phyloP scores from a whole-genome alignment of 2,888 invertebrate genomes.

The Lochmaea capreae region DNA sequence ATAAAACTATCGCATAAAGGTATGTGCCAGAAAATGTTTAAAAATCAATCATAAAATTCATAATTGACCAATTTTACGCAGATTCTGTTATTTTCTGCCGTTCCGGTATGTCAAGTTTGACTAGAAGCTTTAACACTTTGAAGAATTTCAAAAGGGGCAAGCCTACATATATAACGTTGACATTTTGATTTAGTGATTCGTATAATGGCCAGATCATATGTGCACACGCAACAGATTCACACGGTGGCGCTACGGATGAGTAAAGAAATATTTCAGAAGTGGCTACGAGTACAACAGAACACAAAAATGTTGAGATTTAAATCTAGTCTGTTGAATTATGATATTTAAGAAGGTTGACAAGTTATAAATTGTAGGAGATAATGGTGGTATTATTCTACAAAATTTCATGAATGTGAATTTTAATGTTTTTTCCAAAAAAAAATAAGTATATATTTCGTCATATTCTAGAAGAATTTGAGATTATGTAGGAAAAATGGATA shows the following conservation, averaged over 20 bases:
- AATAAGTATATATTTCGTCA: too few relatives aligned
- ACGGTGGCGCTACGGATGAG: slow-evolving; percentile 45
- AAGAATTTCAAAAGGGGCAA: slow-evolving; percentile 32
- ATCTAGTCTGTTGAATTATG: too few relatives aligned
- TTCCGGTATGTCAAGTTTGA: slow-evolving; percentile 33
- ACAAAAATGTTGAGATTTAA: not conserved
- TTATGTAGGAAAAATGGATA: too few relatives aligned
- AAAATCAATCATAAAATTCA: slow-evolving; percentile 12
- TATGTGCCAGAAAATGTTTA: not conserved
- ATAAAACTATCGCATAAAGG: not conserved
- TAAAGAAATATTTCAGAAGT: slow-evolving; percentile 26
- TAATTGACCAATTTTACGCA: slow-evolving; percentile 46
- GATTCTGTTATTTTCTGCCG: slow-evolving; percentile 30
- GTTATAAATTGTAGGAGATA: not conserved
- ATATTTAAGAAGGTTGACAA: not conserved
- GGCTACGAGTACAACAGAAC: slow-evolving; percentile 19
- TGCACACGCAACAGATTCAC: slow-evolving; percentile 44
- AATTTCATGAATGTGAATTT: too few relatives aligned
- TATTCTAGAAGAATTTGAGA: too few relatives aligned
- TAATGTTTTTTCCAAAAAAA: too few relatives aligned
- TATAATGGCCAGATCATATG: slow-evolving; percentile 13
- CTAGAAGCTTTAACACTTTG: slow-evolving; percentile 28
- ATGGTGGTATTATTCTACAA: too few relatives aligned
- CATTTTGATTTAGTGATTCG: slow-evolving; percentile 43
- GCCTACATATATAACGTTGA: slow-evolving; percentile 29